These are phyloP conservation scores for Caenorhabditis sinica DNA, from an alignment of 2,888 invertebrate genomes.

Conservation along the genomic window DNA sequence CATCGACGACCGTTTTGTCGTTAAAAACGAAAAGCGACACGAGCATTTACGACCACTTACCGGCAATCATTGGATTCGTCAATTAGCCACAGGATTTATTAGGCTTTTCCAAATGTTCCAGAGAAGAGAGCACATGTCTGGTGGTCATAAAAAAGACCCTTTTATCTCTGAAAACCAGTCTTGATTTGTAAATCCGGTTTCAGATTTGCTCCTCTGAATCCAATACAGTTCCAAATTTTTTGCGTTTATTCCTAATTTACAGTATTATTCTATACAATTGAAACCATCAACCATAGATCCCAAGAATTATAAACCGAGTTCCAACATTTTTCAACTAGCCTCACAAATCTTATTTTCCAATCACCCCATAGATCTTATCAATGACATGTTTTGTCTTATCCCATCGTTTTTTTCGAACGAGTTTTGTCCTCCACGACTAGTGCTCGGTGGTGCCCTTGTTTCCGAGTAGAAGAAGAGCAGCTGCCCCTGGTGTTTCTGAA, in stretches of 20 bases:
- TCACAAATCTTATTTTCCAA: slow-evolving; percentile 38
- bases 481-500: slow-evolving; percentile 49
- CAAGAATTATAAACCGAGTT: neutral
- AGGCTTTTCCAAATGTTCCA: neutral
- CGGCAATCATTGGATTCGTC: slow-evolving; percentile 42
- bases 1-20: slow-evolving; percentile 41
- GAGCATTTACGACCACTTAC: slow-evolving; percentile 60
- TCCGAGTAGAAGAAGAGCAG: slow-evolving; percentile 41
- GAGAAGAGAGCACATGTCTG: neutral
- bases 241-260: too few species aligned
- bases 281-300: too few species aligned
- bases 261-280: too few species aligned
- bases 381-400: slow-evolving; percentile 42
- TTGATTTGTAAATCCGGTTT: too few species aligned
- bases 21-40: slow-evolving; percentile 40
- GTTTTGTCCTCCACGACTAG: slow-evolving; percentile 39
- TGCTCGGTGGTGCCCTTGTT: slow-evolving; percentile 43
- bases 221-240: too few species aligned
- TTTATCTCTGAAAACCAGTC: too few species aligned
- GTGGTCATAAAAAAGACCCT: too few species aligned
- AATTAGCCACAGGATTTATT: slow-evolving; percentile 33
- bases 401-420: slow-evolving; percentile 46
- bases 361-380: slow-evolving; percentile 31
- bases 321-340: slow-evolving; percentile 6
- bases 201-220: too few species aligned